These are phyloP conservation scores for Zoanthus sociatus DNA, from an alignment of 92 coral and sea anemone genomes.

Conservation along the genomic window DNA sequence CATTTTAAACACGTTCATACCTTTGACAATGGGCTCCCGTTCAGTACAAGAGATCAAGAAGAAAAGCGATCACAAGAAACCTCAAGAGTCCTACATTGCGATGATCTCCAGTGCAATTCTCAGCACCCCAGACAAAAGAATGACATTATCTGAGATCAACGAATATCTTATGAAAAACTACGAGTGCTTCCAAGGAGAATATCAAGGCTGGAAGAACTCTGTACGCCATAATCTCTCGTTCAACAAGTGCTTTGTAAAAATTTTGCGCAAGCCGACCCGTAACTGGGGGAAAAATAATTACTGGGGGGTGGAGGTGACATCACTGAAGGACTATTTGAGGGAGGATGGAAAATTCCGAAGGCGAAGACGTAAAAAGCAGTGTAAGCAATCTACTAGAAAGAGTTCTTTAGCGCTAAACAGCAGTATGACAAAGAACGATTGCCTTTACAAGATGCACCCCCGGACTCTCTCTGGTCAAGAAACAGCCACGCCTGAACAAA, in stretches of 20 bases:
- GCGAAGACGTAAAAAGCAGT: constrained; percentile 19
- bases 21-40: background rate
- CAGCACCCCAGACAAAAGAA: constrained; percentile 64
- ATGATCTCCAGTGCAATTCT: constrained; percentile 64
- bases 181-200: constrained; percentile 63
- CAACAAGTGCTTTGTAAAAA: constrained; percentile 64
- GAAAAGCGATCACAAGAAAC: constrained; percentile 30
- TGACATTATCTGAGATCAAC: constrained; percentile 64
- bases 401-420: background rate
- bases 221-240: constrained; percentile 67
- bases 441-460: background rate
- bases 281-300: constrained; percentile 65
- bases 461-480: constrained; percentile 8
- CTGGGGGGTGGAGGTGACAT: constrained; percentile 59
- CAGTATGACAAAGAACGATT: background rate
- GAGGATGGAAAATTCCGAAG: constrained; percentile 55
- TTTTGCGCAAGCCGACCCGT: constrained; percentile 58
- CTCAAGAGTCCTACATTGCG: constrained; percentile 63
- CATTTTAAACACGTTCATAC: background rate
- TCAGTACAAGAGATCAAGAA: background rate
- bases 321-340: constrained; percentile 52
- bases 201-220: constrained; percentile 67
- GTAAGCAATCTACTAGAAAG: background rate
- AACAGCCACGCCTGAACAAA: background rate
- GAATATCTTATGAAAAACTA: constrained; percentile 60